Conservation (phyloP, 2,888 invertebrate species). For the Hirtodrosophila trivittata region DNA sequence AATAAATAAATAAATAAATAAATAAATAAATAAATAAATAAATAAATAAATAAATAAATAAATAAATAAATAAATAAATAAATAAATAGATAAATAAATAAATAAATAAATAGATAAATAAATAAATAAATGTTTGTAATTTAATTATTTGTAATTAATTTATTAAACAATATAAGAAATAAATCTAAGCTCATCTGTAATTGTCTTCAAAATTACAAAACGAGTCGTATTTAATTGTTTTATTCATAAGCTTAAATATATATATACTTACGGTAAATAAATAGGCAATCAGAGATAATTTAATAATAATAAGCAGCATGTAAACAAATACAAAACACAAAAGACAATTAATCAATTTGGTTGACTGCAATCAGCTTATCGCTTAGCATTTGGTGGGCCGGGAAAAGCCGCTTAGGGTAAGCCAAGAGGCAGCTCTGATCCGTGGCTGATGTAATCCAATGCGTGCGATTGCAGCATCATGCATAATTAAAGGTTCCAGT, state of each 20-base stretch:
- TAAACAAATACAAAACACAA: neutral
- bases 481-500: constrained; percentile 27
- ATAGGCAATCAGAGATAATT: no score
- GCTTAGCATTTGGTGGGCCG: constrained; percentile 21
- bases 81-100: no score
- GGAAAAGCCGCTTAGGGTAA: constrained; percentile 19
- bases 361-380: constrained; percentile 26
- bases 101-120: no score
- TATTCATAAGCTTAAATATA: no score
- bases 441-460: constrained; percentile 60
- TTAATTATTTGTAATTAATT: neutral
- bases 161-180: no score
- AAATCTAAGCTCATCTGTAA: no score
- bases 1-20: no score
- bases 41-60: no score
- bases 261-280: neutral
- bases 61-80: no score
- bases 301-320: constrained; percentile 1
- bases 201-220: no score
- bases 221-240: no score
- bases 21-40: no score
- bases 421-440: constrained; percentile 3
- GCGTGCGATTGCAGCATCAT: constrained; percentile 50
- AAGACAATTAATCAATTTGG: constrained; percentile 18
- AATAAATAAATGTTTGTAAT: constrained; percentile 11